Conservation (phyloP, 2,888 invertebrate species). For the Phrixothrix hirtus region DNA sequence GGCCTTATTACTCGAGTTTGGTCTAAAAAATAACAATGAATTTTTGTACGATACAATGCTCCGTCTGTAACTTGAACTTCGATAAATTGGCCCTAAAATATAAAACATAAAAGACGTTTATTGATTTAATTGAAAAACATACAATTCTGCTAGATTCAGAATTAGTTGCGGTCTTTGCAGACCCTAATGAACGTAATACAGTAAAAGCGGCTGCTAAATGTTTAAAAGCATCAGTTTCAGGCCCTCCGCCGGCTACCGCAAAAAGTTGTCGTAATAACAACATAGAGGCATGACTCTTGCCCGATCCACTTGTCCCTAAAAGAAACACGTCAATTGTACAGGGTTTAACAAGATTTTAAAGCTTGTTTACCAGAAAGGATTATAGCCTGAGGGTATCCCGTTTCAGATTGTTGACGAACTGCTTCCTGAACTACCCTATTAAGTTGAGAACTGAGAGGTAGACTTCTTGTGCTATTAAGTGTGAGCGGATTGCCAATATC, state of each 20-base stretch:
- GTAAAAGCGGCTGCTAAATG: conserved; percentile 95
- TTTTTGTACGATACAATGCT: conserved; percentile 91
- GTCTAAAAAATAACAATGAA: conserved; percentile 94
- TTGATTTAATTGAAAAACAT: conserved; percentile 44
- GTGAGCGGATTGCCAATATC: conserved; percentile 88
- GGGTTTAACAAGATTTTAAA: conserved; percentile 22
- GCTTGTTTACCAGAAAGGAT: conserved; percentile 75
- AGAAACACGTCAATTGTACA: conserved; percentile 25
- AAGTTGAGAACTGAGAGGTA: conserved; percentile 78
- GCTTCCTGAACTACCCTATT: conserved; percentile 89
- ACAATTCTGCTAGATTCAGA: conserved; percentile 93
- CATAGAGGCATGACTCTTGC: conserved; percentile 94
- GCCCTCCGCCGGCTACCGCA: conserved; percentile 91
- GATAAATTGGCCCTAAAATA: conserved; percentile 85
- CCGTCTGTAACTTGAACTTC: conserved; percentile 96
- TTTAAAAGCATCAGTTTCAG: conserved; percentile 95
- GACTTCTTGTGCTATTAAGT: conserved; percentile 71
- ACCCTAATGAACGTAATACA: conserved; percentile 86
- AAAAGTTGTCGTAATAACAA: conserved; percentile 86
- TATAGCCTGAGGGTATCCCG: conserved; percentile 93
- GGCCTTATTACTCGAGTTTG: conserved; percentile 89
- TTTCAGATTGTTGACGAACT: conserved; percentile 90
- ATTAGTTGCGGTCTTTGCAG: conserved; percentile 88
- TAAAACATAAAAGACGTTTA: not conserved
- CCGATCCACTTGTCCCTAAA: conserved; percentile 85